Evolutionary conservation across 2,888 invertebrate genomes (phyloP).

Genomic region (Dryadula phaetusa): DNA sequence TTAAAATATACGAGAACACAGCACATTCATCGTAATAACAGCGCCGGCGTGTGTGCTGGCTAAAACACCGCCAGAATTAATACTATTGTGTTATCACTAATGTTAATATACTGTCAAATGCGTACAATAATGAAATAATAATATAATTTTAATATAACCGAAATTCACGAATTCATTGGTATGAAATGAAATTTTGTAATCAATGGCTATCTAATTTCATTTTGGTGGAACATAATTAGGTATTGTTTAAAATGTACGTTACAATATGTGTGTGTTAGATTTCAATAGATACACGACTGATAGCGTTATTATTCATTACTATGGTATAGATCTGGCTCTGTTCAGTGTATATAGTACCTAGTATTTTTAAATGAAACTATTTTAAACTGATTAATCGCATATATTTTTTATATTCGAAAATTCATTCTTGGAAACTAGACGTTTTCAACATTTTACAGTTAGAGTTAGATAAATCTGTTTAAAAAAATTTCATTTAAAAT

Average conservation of each 20-base stretch:
- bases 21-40: constrained; percentile 26
- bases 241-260: not conserved
- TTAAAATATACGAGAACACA: constrained; percentile 17
- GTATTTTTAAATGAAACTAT: no score
- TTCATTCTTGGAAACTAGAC: no score
- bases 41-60: constrained; percentile 26
- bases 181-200: constrained; percentile 31
- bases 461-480: no score
- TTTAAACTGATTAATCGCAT: no score
- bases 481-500: no score
- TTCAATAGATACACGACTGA: no score
- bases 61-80: constrained; percentile 38
- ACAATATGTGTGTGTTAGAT: not conserved
- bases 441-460: no score
- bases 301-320: no score
- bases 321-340: no score
- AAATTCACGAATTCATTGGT: constrained; percentile 31
- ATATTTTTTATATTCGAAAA: no score
- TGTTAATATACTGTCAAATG: constrained; percentile 40
- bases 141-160: constrained; percentile 9
- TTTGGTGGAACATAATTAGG: not conserved
- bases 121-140: constrained; percentile 36
- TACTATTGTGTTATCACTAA: constrained; percentile 37
- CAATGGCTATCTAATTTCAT: constrained; percentile 28
- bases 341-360: no score